A percentile compares a stretch with the other conserved stretches of the same genome.
These are phyloP conservation scores for Aplochiton taeniatus DNA, from an alignment of 2,797 vertebrate genomes.

Conservation along the genomic window DNA sequence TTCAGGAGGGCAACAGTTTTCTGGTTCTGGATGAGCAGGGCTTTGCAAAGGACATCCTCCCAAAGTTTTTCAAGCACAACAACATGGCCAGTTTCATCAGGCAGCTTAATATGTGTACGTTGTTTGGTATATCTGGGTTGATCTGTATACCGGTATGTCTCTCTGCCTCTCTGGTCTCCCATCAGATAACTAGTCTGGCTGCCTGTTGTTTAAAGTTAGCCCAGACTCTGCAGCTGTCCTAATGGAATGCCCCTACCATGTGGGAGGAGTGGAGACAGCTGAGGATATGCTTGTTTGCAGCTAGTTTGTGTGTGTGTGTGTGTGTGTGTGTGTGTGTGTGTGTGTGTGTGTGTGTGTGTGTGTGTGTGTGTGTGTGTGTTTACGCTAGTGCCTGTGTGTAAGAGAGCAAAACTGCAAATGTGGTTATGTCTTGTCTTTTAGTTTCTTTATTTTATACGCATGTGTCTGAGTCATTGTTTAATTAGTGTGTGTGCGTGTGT, in stretches of 20 bases:
- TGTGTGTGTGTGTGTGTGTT: no score
- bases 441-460: no score
- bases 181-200: background rate
- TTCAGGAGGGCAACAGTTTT: slow-evolving; percentile 95
- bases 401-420: no score
- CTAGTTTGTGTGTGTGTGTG: background rate
- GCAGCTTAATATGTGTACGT: slow-evolving; percentile 98
- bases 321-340: background rate
- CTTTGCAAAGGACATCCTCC: slow-evolving; percentile 96
- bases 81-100: slow-evolving; percentile 99
- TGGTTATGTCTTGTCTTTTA: no score
- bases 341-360: background rate
- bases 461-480: no score
- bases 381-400: no score
- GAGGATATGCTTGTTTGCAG: background rate
- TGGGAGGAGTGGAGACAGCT: background rate
- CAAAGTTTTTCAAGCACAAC: slow-evolving; percentile 98
- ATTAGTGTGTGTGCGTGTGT: no score
- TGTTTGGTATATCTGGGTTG: slow-evolving; percentile 6
- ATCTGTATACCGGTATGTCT: background rate
- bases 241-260: background rate
- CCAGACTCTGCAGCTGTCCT: background rate
- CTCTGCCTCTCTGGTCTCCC: background rate
- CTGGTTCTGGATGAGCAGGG: slow-evolving; percentile 93
- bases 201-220: background rate